phyloP scores from a whole-genome alignment of 2,888 invertebrate genomes.

The Rotaria macrura region DNA sequence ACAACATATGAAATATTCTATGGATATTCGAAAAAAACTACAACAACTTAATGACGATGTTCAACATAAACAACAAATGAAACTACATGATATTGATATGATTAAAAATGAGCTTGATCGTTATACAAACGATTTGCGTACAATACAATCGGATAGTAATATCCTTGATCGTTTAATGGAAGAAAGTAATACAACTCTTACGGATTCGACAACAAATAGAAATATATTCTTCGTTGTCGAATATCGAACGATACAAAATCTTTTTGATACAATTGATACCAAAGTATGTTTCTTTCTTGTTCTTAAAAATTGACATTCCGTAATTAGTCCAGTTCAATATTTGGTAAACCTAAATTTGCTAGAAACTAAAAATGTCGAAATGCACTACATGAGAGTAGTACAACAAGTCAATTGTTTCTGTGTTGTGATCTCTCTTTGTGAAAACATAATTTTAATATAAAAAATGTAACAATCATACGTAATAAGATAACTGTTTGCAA shows the following conservation, averaged over 20 bases:
- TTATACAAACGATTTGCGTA: neutral
- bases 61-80: neutral
- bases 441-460: too few relatives aligned
- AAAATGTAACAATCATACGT: too few relatives aligned
- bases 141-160: neutral
- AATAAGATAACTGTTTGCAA: too few relatives aligned
- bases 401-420: too few relatives aligned
- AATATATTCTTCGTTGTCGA: neutral
- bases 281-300: neutral
- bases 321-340: too few relatives aligned
- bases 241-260: neutral
- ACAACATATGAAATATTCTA: neutral
- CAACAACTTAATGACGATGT: neutral
- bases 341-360: too few relatives aligned
- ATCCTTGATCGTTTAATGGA: neutral
- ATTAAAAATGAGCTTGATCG: neutral
- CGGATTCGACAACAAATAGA: neutral
- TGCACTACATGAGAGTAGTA: too few relatives aligned
- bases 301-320: too few relatives aligned
- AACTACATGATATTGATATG: neutral
- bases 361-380: too few relatives aligned
- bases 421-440: too few relatives aligned
- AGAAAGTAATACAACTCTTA: constrained; percentile 16
- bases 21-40: neutral
- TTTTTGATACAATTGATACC: neutral